A percentile compares a stretch with the other conserved stretches of the same genome.
phyloP scores from a whole-genome alignment of 2,888 invertebrate genomes.

The Brachypterus glaber region DNA sequence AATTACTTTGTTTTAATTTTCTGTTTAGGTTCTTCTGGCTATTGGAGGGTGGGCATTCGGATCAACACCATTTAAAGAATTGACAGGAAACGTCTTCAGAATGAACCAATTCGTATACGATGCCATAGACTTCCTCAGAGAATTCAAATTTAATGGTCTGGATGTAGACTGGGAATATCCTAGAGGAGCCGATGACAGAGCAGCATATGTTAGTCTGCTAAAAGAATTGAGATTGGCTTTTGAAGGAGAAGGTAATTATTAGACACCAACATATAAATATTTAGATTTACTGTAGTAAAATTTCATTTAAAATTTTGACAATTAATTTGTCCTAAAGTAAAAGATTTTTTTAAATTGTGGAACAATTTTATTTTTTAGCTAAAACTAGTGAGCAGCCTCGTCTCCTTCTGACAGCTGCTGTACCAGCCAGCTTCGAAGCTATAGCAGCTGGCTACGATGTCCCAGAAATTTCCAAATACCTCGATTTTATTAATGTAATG shows the following conservation, averaged over 20 bases:
- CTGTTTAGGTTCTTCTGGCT: constrained; percentile 68
- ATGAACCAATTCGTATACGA: constrained; percentile 95
- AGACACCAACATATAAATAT: no score
- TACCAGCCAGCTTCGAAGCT: constrained; percentile 88
- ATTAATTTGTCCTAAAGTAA: no score
- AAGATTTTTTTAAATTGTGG: no score
- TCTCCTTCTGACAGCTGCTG: constrained; percentile 62
- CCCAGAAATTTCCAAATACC: constrained; percentile 84
- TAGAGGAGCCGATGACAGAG: constrained; percentile 77
- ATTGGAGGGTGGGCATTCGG: constrained; percentile 97
- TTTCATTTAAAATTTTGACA: background rate
- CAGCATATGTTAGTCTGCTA: constrained; percentile 73
- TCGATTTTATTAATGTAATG: constrained; percentile 92
- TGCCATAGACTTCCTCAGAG: constrained; percentile 84
- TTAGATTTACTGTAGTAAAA: background rate
- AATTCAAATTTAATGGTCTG: constrained; percentile 84
- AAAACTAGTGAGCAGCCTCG: constrained; percentile 77
- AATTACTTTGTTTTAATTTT: no score
- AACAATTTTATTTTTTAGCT: constrained; percentile 48
- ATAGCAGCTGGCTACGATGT: constrained; percentile 91
- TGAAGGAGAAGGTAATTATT: constrained; percentile 56
- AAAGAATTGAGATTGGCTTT: constrained; percentile 85
- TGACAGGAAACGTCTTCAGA: constrained; percentile 82
- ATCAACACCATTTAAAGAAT: constrained; percentile 86
- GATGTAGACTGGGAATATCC: constrained; percentile 95